phyloP scores from a whole-genome alignment of 2,888 invertebrate species.

The Cephonodes hylas region DNA sequence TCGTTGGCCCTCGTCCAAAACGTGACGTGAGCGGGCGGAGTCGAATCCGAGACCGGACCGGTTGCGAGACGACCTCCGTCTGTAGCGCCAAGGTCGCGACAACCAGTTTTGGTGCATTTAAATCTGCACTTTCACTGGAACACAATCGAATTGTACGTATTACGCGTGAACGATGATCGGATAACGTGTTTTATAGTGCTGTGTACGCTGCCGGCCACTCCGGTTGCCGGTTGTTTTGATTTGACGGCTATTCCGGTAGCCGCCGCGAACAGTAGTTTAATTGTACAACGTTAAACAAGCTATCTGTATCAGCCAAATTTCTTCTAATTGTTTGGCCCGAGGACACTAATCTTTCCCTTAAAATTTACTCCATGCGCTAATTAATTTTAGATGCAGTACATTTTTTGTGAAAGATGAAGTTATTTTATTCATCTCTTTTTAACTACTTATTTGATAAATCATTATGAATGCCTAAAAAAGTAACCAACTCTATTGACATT shows the following conservation, averaged over 20 bases:
- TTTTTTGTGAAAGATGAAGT: no score
- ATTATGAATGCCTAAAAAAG: no score
- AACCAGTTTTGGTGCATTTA: neutral
- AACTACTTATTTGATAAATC: no score
- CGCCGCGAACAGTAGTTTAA: neutral
- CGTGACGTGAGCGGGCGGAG: neutral
- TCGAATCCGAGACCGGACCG: constrained; percentile 1
- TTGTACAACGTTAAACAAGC: no score
- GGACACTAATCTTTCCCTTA: no score
- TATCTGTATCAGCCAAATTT: no score
- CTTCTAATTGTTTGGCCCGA: no score
- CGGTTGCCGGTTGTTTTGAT: no score
- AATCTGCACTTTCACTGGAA: constrained; percentile 6
- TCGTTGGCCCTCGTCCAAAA: neutral
- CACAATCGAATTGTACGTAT: constrained; percentile 1
- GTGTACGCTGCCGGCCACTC: neutral
- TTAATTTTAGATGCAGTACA: no score
- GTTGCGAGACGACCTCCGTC: neutral
- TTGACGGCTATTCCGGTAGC: neutral
- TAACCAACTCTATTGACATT: no score
- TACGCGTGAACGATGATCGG: neutral
- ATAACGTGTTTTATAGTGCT: neutral
- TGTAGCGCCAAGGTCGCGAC: neutral
- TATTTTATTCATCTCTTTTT: no score
- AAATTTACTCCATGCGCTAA: no score